Evolutionary conservation across 2,113 vertebrate genomes (phyloP), one percentile per base, ranked within the genome.

Genomic region (Taurulus bubalis): DNA sequence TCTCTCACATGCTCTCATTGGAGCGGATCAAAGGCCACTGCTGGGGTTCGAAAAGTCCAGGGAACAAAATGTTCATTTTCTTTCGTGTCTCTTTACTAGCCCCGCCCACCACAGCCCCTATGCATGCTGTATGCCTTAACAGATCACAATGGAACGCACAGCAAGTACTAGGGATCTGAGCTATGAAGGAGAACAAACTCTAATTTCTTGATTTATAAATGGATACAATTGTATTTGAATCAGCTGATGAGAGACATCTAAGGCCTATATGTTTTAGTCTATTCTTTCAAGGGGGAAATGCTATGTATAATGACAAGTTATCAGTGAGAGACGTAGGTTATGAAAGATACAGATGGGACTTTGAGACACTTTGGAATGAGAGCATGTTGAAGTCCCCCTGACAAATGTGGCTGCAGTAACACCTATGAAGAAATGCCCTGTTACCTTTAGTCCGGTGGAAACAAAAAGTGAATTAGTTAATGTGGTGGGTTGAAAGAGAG

Each of bases 31-130:
- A 81, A 75, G 47, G 2, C n/a, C 58, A 65, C 2, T 12, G 18
- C 28, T 20, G 40, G 0, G 20, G 28, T 38, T 76, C 38, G 24
- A 60, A 68, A 77, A 14, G 15, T 45, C 6, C 51, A 55, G 32
- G 66, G 87, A 88, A 91, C 90, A 88, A 88, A 86, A 88, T 91
- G 87, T 88, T 81, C 90, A 59, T 34, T 45, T 75, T 69, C 14
- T 45, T 67, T 77, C 4, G 1, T 12, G 16, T 28, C 12, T 60
- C 32, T 51, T 69, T 30, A 9, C 0, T 34, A 32, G 28, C 80
- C 75, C 82, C 86, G 63, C 90, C 86, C 90, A 63, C 58, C 32
- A 24, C 62, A 38, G 45, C 3, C 72, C 69, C 18, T 20, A 30
- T 79, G 77, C 9, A 67, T 38, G 36, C 7, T 36, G 26, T 63